Base-by-base conservation (phyloP, 1,140 invertebrate genomes). In the Leptopilina clavipes region DNA sequence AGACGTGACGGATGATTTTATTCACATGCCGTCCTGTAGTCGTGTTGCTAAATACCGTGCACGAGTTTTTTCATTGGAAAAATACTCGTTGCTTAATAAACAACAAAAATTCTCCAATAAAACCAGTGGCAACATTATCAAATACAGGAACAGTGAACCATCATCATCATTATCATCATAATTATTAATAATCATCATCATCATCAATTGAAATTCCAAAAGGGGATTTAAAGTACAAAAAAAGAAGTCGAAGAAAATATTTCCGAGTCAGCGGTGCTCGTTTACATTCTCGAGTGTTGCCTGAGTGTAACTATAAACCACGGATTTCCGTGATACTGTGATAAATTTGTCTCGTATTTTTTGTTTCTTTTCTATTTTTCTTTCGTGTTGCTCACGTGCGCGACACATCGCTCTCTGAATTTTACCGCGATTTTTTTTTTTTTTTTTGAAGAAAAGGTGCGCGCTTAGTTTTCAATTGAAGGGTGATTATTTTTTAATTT, bases 1-100 rank as follows among this genome's bases (percentile, higher is more conserved):
- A 82, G 52, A 78, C 72, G 79, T 18, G 81, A 76, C 72, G 80
- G 79, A 80, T 25, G 73, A 72, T 18, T 18, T 31, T 31, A 31
- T 31, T 70, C 22, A 71, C 17, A 71, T 79, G 54, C 74, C 70
- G 72, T 78, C 56, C 19, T 48, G 70, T 77, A 76, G 56, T 81
- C 45, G 76, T 74, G 59, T 65, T 65, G 59, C 44, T 22, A 31
- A 70, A 37, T 72, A 43, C 43, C 25, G 75, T 76, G 75, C 54
- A 45, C 65, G 44, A 76, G 74, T 44, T 72, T 44, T 40, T 44
- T 52, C 48, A 12, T 59, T 19, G 25, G 8, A 65, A 65, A 65
- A 65, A 18, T 45, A 54, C 72, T 73, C 52, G 22, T 40, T 48
- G 71, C 71, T 65, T 25, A 2, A 31, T 31, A 31, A 5, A n/a